Conservation (phyloP, 1,140 invertebrate species). For the Zaprionus nigranus region DNA sequence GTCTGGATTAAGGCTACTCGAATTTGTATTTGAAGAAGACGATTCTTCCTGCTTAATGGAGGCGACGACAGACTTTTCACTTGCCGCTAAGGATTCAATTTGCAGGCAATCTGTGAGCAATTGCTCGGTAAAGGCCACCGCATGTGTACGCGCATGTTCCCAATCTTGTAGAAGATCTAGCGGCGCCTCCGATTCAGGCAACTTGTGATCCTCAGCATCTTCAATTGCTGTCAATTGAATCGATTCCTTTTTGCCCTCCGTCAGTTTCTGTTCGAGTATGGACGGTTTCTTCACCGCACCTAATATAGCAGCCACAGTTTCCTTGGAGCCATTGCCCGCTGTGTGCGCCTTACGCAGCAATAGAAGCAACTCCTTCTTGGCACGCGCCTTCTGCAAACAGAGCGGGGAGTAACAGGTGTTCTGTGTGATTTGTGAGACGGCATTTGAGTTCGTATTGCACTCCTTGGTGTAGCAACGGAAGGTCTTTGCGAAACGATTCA, state of each 20-base stretch:
- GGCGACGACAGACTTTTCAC: conserved; percentile 7
- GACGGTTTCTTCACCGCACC: conserved; percentile 84
- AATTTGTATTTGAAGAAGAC: neutral
- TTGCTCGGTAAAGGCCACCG: conserved; percentile 60
- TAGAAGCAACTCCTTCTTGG: conserved; percentile 88
- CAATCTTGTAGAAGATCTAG: conserved; percentile 79
- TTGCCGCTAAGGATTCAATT: neutral
- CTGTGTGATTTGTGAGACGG: conserved; percentile 85
- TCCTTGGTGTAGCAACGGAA: conserved; percentile 89
- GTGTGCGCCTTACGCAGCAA: conserved; percentile 88
- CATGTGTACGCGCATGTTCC: conserved; percentile 68
- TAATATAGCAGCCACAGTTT: conserved; percentile 82
- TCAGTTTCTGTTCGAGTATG: conserved; percentile 85
- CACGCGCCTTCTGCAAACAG: conserved; percentile 89
- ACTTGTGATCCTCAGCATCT: conserved; percentile 72
- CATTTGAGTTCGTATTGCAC: conserved; percentile 88
- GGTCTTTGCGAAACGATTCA: conserved; percentile 88
- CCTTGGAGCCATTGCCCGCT: conserved; percentile 81
- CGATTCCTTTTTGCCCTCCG: conserved; percentile 79
- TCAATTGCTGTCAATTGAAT: conserved; percentile 54
- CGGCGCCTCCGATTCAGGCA: conserved; percentile 64
- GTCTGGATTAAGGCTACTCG: conserved; percentile 38
- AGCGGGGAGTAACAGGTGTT: conserved; percentile 91
- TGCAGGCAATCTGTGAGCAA: conserved; percentile 56
- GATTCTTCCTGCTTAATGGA: conserved; percentile 52